A percentile compares a stretch with the other conserved stretches of the same genome.
Conservation (phyloP, 2,113 vertebrate genomes). For the Promerops cafer region DNA sequence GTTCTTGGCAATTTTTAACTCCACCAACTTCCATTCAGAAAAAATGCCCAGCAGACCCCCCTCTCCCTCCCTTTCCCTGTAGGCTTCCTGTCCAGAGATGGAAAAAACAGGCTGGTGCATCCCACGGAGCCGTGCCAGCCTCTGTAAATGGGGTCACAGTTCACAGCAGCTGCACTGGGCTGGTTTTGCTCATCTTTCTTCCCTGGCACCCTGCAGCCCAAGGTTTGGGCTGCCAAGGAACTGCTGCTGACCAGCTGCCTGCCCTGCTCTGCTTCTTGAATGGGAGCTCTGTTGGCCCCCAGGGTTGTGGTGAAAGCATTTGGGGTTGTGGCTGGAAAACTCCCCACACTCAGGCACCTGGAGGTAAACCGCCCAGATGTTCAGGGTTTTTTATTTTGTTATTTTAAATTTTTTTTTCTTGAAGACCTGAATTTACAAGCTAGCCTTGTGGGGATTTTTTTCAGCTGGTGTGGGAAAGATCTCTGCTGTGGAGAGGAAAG, state of each 20-base stretch:
- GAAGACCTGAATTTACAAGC: not conserved
- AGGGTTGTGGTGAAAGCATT: not conserved
- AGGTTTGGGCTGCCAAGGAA: not conserved
- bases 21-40: not conserved
- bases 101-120: not conserved
- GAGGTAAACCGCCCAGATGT: not conserved
- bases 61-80: not conserved
- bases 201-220: not conserved
- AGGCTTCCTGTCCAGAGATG: not conserved
- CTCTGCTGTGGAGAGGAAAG: not conserved
- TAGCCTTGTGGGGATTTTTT: not conserved
- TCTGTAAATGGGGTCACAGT: not conserved
- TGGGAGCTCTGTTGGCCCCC: not conserved
- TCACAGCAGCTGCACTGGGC: rapidly evolving
- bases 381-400: not conserved
- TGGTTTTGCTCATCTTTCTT: not conserved
- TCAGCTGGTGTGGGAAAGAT: not conserved
- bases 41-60: rapidly evolving
- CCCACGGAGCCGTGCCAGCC: rapidly evolving
- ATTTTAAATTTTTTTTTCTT: not conserved
- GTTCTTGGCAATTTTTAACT: not conserved
- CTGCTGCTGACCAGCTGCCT: not conserved
- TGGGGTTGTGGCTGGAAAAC: conserved; percentile 22
- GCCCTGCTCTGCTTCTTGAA: not conserved
- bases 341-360: not conserved